These are phyloP conservation scores for Drosophila pegasa DNA, from an alignment of 2,888 invertebrate species.

Conservation along the genomic window DNA sequence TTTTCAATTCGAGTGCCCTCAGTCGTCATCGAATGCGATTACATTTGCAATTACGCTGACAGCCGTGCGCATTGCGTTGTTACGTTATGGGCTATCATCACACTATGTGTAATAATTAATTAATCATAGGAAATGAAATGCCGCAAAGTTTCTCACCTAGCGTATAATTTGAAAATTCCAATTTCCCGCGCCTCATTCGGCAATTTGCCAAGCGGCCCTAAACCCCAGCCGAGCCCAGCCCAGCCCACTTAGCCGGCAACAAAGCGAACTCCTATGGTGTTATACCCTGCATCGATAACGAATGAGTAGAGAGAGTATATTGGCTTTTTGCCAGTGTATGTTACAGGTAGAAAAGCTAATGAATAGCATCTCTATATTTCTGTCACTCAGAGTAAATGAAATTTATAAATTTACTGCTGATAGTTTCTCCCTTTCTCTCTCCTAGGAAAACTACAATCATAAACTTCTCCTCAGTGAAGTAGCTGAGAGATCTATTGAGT, in stretches of 20 bases:
- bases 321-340: neutral
- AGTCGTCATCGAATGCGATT: constrained; percentile 10
- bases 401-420: too few relatives aligned
- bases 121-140: constrained; percentile 78
- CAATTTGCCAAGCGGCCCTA: constrained; percentile 61
- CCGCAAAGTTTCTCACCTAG: constrained; percentile 77
- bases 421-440: too few relatives aligned
- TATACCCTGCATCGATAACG: neutral
- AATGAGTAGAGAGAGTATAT: neutral
- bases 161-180: constrained; percentile 65
- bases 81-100: constrained; percentile 56
- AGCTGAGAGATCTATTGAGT: too few relatives aligned
- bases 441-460: too few relatives aligned
- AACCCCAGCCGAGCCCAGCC: neutral
- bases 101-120: constrained; percentile 66
- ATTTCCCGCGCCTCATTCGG: constrained; percentile 71
- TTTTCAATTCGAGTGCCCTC: too few relatives aligned
- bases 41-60: constrained; percentile 27
- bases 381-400: too few relatives aligned
- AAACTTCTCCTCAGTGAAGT: too few relatives aligned
- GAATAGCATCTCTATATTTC: too few relatives aligned
- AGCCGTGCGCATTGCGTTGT: constrained; percentile 15
- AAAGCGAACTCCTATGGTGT: constrained; percentile 37
- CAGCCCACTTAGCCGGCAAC: neutral
- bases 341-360: neutral